These are phyloP conservation scores for Babylonia areolata DNA, from an alignment of 1,140 invertebrate genomes.

Conservation along the genomic window DNA sequence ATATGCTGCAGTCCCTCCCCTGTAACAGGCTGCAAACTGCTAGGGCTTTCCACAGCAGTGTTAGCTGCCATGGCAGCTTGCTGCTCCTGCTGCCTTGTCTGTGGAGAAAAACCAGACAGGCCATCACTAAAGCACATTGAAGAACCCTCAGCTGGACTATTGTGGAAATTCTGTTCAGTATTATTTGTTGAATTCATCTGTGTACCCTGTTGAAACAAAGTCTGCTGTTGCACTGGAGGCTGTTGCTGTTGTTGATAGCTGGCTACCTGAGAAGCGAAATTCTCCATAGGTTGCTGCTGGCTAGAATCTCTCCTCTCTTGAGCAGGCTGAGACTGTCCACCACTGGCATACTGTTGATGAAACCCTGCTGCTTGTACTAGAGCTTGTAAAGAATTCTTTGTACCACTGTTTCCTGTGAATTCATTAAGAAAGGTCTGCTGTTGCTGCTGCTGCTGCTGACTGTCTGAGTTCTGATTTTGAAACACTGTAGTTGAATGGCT, in stretches of 20 bases:
- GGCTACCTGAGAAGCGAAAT: background rate
- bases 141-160: background rate
- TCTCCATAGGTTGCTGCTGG: background rate
- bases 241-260: conserved; percentile 21
- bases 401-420: background rate
- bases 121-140: background rate
- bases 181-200: background rate
- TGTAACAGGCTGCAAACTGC: background rate
- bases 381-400: conserved; percentile 6
- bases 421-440: conserved; percentile 23
- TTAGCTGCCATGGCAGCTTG: background rate
- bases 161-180: conserved; percentile 18
- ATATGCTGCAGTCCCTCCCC: background rate
- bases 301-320: background rate
- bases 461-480: conserved; percentile 26
- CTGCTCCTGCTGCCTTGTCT: conserved; percentile 24
- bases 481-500: conserved; percentile 12
- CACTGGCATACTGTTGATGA: conserved; percentile 7
- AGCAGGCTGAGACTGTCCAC: background rate
- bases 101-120: background rate
- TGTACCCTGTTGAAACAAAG: conserved; percentile 14
- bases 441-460: conserved; percentile 12
- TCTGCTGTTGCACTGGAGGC: background rate
- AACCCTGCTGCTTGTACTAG: background rate
- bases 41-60: conserved; percentile 4